Conservation (phyloP, 2,797 vertebrate species). For the Paedocypris micromegethes region DNA sequence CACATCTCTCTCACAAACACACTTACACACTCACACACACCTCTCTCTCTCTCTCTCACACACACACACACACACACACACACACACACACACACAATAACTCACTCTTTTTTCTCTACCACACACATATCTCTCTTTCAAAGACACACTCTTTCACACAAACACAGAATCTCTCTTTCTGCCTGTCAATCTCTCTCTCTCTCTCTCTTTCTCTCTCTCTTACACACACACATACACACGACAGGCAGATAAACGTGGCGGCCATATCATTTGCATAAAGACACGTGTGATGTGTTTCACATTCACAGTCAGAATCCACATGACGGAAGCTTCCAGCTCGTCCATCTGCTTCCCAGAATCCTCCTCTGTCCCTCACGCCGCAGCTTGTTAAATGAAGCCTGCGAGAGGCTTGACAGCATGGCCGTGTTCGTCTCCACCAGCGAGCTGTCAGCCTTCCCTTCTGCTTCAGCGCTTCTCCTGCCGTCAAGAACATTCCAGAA, state of each 20-base stretch:
- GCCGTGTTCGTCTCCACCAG: slow-evolving; percentile 69
- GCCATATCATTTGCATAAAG: not conserved
- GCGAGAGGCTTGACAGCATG: slow-evolving; percentile 73
- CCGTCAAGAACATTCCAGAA: slow-evolving; percentile 72
- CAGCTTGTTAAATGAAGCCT: slow-evolving; percentile 73
- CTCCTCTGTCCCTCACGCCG: slow-evolving; percentile 51
- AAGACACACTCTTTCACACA: too few species aligned
- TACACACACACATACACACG: not conserved
- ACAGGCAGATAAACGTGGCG: too few species aligned
- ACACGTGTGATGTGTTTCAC: slow-evolving; percentile 6
- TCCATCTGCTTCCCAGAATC: slow-evolving; percentile 16
- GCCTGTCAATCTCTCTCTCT: not conserved
- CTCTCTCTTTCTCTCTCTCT: not conserved
- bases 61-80: too few species aligned
- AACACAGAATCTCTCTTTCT: not conserved
- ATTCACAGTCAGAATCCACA: slow-evolving; percentile 1
- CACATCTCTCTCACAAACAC: too few species aligned
- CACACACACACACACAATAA: too few species aligned
- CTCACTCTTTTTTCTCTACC: too few species aligned
- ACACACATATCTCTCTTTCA: too few species aligned
- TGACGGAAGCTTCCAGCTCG: slow-evolving; percentile 1
- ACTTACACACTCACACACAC: too few species aligned
- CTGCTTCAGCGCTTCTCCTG: slow-evolving; percentile 67
- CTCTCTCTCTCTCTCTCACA: too few species aligned
- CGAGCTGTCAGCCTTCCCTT: slow-evolving; percentile 70